Evolutionary conservation across 2,113 vertebrate species (phyloP).

Genomic region (Megaptera novaeangliae): DNA sequence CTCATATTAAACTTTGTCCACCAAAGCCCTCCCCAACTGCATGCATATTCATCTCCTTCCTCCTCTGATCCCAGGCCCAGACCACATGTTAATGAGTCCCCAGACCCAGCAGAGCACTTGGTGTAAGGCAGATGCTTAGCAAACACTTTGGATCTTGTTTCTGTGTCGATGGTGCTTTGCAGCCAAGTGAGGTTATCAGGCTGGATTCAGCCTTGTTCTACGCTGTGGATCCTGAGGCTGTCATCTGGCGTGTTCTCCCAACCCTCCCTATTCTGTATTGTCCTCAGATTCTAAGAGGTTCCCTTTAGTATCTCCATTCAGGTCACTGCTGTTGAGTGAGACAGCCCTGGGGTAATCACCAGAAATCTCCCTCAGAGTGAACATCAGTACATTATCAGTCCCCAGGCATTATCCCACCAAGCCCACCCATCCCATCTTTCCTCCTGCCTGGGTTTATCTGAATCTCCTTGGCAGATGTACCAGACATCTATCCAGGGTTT

Average conservation of each 20-base stretch:
- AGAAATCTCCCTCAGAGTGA: not conserved
- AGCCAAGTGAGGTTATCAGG: not conserved
- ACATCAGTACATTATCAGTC: not conserved
- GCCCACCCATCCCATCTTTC: not conserved
- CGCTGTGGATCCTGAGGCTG: not conserved
- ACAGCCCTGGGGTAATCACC: not conserved
- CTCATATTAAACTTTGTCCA: not conserved
- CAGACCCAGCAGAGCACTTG: not conserved
- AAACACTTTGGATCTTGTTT: not conserved
- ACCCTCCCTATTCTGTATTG: not conserved
- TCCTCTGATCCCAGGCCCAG: not conserved
- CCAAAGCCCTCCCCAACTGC: not conserved
- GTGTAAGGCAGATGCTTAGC: not conserved
- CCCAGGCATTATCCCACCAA: not conserved
- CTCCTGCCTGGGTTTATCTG: not conserved
- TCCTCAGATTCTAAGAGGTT: not conserved
- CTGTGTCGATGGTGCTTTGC: not conserved
- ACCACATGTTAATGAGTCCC: not conserved
- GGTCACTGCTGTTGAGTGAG: not conserved
- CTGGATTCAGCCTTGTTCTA: not conserved
- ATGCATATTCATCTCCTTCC: no score
- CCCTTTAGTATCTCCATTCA: not conserved
- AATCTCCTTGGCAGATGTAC: not conserved
- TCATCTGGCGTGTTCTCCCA: not conserved
- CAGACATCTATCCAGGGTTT: not conserved